Percentiles rank a stretch among this genome's conserved stretches.
Evolutionary conservation across 2,113 vertebrate species (phyloP).

Genomic region (Otis tarda): DNA sequence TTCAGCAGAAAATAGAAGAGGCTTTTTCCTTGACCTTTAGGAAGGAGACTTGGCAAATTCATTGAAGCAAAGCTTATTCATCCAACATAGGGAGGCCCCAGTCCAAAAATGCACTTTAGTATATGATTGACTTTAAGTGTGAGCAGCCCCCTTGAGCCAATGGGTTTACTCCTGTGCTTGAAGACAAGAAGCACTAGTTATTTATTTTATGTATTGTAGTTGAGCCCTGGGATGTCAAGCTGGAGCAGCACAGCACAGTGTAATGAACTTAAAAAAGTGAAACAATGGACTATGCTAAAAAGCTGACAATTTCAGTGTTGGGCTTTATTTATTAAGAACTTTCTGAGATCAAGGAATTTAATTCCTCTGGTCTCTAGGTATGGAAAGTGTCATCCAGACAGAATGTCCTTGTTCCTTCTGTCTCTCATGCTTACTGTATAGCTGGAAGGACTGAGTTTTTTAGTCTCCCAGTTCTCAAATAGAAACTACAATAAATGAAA

Average conservation of each 20-base stretch:
- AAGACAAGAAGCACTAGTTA: background rate
- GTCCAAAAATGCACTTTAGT: background rate
- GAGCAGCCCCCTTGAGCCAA: background rate
- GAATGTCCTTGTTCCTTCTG: background rate
- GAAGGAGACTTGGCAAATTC: conserved; percentile 30
- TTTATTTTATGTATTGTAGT: background rate
- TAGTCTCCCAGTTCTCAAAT: background rate
- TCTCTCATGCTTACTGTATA: background rate
- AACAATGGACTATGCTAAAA: background rate
- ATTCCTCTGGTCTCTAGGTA: background rate
- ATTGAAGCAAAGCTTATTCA: conserved; percentile 52
- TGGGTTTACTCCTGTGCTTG: background rate
- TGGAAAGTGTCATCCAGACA: background rate
- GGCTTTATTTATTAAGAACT: background rate
- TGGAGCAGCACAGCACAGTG: background rate
- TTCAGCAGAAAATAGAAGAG: conserved; percentile 39
- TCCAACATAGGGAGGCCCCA: background rate
- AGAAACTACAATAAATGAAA: background rate
- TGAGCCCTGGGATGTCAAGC: background rate
- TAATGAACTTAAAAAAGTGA: background rate
- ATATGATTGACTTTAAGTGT: background rate
- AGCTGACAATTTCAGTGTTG: background rate
- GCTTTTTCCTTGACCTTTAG: conserved; percentile 64
- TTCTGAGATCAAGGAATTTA: background rate
- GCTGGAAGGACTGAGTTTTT: background rate